phyloP scores from a whole-genome alignment of 2,888 invertebrate species.

The Drosophila nr. perissopoda region DNA sequence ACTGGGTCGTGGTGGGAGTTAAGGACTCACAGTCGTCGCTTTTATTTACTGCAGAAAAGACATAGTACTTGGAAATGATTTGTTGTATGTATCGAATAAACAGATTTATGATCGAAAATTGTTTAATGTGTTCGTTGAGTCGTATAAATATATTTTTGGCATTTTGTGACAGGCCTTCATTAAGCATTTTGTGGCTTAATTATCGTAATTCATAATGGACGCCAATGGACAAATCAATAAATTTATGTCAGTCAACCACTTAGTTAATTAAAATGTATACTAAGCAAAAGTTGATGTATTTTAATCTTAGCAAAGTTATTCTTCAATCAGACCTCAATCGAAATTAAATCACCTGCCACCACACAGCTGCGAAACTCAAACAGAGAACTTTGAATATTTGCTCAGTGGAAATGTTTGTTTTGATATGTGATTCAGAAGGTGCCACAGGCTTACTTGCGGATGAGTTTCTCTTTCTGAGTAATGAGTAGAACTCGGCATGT shows the following conservation, averaged over 20 bases:
- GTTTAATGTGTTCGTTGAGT: constrained; percentile 34
- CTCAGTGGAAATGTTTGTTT: constrained; percentile 32
- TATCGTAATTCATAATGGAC: constrained; percentile 59
- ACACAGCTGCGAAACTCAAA: constrained; percentile 21
- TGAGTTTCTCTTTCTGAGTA: constrained; percentile 20
- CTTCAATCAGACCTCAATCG: background rate
- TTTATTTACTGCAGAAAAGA: background rate
- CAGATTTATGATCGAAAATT: constrained; percentile 54
- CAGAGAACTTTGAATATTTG: constrained; percentile 33
- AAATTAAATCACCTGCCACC: constrained; percentile 16
- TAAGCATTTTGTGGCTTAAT: constrained; percentile 58
- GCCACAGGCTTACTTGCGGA: constrained; percentile 27
- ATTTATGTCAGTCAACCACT: constrained; percentile 34
- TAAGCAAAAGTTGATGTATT: background rate
- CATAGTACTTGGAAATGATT: constrained; percentile 8
- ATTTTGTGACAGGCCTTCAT: constrained; percentile 54
- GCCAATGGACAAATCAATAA: constrained; percentile 48
- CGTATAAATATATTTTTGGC: constrained; percentile 48
- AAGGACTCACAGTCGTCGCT: background rate
- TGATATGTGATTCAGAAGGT: constrained; percentile 33
- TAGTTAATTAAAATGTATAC: constrained; percentile 35
- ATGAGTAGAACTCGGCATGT: background rate
- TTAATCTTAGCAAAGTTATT: background rate
- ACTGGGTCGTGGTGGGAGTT: background rate
- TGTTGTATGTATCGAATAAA: constrained; percentile 28